Evolutionary conservation across 2,888 invertebrate genomes (phyloP).

Genomic region (Ceriagrion tenellum): DNA sequence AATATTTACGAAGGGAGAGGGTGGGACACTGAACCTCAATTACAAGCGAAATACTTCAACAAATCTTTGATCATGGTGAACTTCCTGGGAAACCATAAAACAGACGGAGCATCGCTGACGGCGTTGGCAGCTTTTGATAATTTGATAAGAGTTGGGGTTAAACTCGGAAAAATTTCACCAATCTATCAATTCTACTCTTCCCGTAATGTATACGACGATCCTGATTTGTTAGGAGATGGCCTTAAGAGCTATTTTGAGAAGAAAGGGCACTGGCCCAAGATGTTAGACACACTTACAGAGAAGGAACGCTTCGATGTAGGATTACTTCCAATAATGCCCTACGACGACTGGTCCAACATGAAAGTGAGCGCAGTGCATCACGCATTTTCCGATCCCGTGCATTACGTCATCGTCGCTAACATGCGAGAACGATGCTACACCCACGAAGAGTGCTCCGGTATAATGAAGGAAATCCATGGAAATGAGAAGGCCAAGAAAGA

Average conservation of each 20-base stretch:
- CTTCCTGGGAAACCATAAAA: neutral
- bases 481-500: too few relatives aligned
- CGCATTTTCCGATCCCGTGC: neutral
- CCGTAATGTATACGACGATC: neutral
- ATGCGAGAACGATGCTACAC: neutral
- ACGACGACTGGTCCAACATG: neutral
- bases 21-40: neutral
- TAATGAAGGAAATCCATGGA: neutral
- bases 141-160: neutral
- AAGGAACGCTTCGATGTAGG: neutral
- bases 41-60: neutral
- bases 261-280: neutral
- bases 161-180: neutral
- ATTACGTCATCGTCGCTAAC: neutral
- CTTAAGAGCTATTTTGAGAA: neutral
- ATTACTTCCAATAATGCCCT: too few relatives aligned
- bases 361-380: neutral
- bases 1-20: neutral
- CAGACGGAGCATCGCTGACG: neutral
- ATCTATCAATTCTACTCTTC: neutral
- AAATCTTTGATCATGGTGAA: neutral
- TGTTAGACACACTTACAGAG: neutral
- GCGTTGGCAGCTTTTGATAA: neutral
- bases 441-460: neutral
- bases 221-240: neutral